Percentiles rank a stretch among this genome's conserved stretches.
Conservation (phyloP, 2,113 vertebrate species). For the rat (Rattus norvegicus) region DNA sequence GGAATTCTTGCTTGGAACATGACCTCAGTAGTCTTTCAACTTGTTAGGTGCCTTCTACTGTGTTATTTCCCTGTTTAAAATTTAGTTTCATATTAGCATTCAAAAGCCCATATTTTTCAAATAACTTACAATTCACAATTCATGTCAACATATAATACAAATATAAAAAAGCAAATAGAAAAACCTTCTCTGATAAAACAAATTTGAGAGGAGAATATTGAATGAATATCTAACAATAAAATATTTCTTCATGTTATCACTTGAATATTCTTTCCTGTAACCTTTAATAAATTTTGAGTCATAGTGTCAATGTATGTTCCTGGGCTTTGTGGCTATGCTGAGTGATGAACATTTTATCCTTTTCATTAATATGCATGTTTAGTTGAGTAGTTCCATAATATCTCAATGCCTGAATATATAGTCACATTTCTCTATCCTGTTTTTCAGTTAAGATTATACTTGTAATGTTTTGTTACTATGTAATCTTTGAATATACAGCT, state of each 20-base stretch:
- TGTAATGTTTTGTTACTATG: not conserved
- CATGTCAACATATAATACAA: not conserved
- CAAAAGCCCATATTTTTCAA: not conserved
- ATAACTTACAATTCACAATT: not conserved
- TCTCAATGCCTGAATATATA: not conserved
- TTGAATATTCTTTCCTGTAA: not conserved
- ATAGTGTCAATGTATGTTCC: not conserved
- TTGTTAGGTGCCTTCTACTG: not conserved
- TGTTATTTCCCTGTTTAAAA: not conserved
- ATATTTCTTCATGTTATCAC: not conserved
- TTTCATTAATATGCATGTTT: not conserved
- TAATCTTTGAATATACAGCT: not conserved
- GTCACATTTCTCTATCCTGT: not conserved
- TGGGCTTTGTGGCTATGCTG: not conserved
- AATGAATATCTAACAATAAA: not conserved
- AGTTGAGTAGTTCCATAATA: not conserved
- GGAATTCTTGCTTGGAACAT: not conserved
- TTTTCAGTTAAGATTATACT: constrained; percentile 1
- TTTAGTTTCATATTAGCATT: not conserved
- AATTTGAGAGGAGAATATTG: not conserved
- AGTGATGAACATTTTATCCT: not conserved
- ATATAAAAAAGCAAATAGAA: not conserved
- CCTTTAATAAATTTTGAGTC: not conserved
- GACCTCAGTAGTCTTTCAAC: not conserved
- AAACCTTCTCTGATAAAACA: not conserved